Percentiles rank a stretch among this genome's conserved stretches.
phyloP scores from a whole-genome alignment of 2,888 invertebrate genomes.

The Trissolcus brochymenae region DNA sequence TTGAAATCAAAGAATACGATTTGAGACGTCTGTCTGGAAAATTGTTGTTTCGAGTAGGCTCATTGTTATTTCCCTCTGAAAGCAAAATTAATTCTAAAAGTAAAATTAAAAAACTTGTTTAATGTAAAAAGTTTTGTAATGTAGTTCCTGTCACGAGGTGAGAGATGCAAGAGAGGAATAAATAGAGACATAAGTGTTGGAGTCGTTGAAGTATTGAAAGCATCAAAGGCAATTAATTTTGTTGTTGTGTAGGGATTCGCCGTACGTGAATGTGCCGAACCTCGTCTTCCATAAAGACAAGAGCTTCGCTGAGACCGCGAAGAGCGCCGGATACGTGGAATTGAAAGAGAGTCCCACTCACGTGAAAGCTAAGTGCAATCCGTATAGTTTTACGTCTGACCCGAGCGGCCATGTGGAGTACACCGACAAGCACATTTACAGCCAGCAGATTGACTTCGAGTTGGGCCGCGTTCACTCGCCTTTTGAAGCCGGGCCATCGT shows the following conservation, averaged over 20 bases:
- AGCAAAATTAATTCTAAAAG: slow-evolving; percentile 13
- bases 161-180: no score
- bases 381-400: slow-evolving; percentile 73
- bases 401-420: slow-evolving; percentile 73
- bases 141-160: no score
- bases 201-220: not conserved
- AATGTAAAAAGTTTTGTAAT: no score
- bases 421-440: slow-evolving; percentile 65
- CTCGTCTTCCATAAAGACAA: slow-evolving; percentile 72
- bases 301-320: slow-evolving; percentile 67
- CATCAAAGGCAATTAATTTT: slow-evolving; percentile 27
- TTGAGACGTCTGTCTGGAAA: slow-evolving; percentile 27
- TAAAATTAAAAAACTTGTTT: no score
- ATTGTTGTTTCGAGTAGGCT: slow-evolving; percentile 14
- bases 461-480: slow-evolving; percentile 59
- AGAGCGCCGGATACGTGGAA: slow-evolving; percentile 71
- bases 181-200: not conserved
- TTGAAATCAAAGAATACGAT: slow-evolving; percentile 6
- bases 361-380: slow-evolving; percentile 65
- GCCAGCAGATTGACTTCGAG: slow-evolving; percentile 64
- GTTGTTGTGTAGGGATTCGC: slow-evolving; percentile 67
- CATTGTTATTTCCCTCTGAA: not conserved
- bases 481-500: slow-evolving; percentile 64
- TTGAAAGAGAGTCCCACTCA: slow-evolving; percentile 63
- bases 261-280: slow-evolving; percentile 72